Base-by-base conservation (phyloP, 2,888 invertebrate genomes). In the Crioceris asparagi region DNA sequence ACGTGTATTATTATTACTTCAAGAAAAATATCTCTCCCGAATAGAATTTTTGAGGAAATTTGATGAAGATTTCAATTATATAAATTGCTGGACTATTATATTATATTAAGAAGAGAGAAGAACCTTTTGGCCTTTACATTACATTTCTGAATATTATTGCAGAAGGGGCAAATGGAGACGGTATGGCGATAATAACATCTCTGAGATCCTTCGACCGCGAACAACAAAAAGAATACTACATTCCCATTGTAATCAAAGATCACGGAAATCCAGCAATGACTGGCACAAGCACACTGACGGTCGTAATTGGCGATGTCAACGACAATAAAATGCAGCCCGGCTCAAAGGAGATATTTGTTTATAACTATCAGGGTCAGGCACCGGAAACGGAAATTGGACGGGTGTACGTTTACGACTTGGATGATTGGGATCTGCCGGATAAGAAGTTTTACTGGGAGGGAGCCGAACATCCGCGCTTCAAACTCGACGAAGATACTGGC, bases 291-390 rank as follows among this genome's bases (percentile, higher is more conserved):
- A 94, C 93, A 0, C 68, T 97, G 23, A 94, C 93, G 0, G 90
- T 97, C 17, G 88, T 94, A 33, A 96, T 98, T 53, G 96, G 96
- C 15, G 97, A 98, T 65, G 85, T 88, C 15, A 98, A 98, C 64
- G 97, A 97, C 62, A 96, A 97, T 65, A 90, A 92, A 68, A 98
- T 97, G 91, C 88, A 88, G 59, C 91, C 96, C 0, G 98, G 97
- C 2, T 83, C 87, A 3, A 97, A 97, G 70, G 86, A 93, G 48
- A 92, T 98, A 55, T 86, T 93, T 59, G 92, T 96, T 2, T 97
- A 97, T 66, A 96, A 93, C 66, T 98, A 97, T 53, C 76, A 87
- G 75, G 59, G 58, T 11, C 57, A 58, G 41, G 56, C 59, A 14
- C 59, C 59, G 17, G 58, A 59, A 45, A 59, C 59, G 8, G 87